Percentiles rank a stretch among this genome's conserved stretches.
Evolutionary conservation across 2,888 invertebrate genomes (phyloP).

Genomic region (Drosophila trichaetosa): DNA sequence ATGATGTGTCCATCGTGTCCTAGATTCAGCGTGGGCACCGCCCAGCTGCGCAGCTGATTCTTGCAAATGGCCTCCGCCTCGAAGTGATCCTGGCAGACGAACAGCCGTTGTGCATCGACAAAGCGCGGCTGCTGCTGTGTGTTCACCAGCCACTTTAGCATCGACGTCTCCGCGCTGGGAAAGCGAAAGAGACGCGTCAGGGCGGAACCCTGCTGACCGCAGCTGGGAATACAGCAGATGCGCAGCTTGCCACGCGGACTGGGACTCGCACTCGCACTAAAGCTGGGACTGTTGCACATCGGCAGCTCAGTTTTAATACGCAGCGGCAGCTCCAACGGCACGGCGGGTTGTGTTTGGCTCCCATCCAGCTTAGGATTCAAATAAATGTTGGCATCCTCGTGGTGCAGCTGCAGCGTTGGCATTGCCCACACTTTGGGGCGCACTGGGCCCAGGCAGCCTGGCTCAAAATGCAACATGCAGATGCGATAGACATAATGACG

Average conservation of each 20-base stretch:
- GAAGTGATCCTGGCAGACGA: constrained; percentile 73
- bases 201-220: constrained; percentile 37
- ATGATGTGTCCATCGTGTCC: constrained; percentile 69
- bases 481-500: constrained; percentile 68
- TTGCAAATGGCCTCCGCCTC: constrained; percentile 63
- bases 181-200: constrained; percentile 62
- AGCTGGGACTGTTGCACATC: constrained; percentile 43
- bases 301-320: constrained; percentile 42
- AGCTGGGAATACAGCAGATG: constrained; percentile 62
- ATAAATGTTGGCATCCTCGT: constrained; percentile 47
- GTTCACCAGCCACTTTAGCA: constrained; percentile 73
- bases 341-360: neutral
- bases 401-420: constrained; percentile 63
- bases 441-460: constrained; percentile 38
- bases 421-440: constrained; percentile 55
- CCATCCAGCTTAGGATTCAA: constrained; percentile 32
- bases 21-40: constrained; percentile 73
- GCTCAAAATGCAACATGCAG: constrained; percentile 75
- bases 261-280: constrained; percentile 56
- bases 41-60: constrained; percentile 69
- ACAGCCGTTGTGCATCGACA: constrained; percentile 50
- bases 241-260: constrained; percentile 58
- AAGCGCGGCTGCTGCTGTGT: constrained; percentile 64
- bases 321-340: constrained; percentile 37
- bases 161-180: constrained; percentile 54